Evolutionary conservation across 1,140 invertebrate species (phyloP), one percentile per base, ranked within the genome.

Genomic region (Drosophila virilis): DNA sequence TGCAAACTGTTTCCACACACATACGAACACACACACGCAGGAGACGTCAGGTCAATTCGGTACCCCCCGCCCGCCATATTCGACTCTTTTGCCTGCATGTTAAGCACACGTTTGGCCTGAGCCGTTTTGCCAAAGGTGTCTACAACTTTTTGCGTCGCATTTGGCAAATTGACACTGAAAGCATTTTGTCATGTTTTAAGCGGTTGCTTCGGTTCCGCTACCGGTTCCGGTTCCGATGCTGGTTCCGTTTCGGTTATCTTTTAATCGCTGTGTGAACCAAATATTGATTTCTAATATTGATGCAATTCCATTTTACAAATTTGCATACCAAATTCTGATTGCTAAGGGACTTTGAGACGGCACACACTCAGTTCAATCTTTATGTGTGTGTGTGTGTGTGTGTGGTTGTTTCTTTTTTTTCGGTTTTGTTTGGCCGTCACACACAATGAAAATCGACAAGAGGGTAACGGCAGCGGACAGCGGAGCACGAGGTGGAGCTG

Each of bases 211-310:
- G 58, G 1, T 33, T 64, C 17, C 17, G 55, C 22, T 28, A 28
- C 22, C 22, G 22, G 55, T 42, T 61, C 12, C 35, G 32, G 28
- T 68, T 59, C 37, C 60, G 61, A 48, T 60, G 43, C 68, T 69
- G 72, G 13, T 58, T 58, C 42, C 51, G 28, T 65, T 50, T 52
- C 46, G 65, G 68, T 77, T 88, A 83, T 80, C 79, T 79, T 89
- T 89, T 83, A 88, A 88, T 88, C 84, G 84, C 46, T 77, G 54
- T 10, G n/a, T 15, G 69, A 64, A 64, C 54, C 73, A 78, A 84
- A 88, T 88, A 88, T 88, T 88, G 84, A 88, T 88, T 88, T 88
- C 80, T 89, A 84, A 88, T 88, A 88, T 88, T 88, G 88, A 88
- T 88, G 84, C 84, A 88, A 88, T 89, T 89, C 74, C 84, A 88